Conservation (phyloP, 2,888 invertebrate genomes). For the Stenotaenia linearis region DNA sequence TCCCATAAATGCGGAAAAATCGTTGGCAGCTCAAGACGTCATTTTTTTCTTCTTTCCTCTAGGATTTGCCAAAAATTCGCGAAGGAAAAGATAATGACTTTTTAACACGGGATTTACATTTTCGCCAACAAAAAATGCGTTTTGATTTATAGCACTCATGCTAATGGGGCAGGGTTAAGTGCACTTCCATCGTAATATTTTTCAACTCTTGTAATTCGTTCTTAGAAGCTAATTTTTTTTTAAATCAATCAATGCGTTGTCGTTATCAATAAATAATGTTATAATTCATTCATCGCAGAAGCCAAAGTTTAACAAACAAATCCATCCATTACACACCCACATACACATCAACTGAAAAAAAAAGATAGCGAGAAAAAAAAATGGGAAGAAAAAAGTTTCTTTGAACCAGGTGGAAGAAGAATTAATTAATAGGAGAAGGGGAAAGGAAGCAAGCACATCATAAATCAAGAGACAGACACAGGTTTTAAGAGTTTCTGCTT, state of each 20-base stretch:
- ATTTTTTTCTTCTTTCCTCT: background rate
- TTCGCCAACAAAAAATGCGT: background rate
- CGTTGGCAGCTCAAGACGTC: background rate
- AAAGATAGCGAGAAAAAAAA: background rate
- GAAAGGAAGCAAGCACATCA: background rate
- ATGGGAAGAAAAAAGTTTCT: background rate
- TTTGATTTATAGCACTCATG: constrained; percentile 5
- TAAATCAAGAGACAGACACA: constrained; percentile 18
- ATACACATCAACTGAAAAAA: background rate
- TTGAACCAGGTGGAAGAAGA: constrained; percentile 24
- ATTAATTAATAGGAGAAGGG: constrained; percentile 17
- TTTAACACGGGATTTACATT: background rate
- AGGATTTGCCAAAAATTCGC: background rate
- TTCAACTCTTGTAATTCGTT: background rate
- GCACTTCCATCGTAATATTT: background rate
- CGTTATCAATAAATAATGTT: background rate
- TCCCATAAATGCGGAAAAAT: background rate
- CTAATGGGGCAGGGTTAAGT: background rate
- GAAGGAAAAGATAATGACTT: background rate
- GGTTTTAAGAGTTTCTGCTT: background rate
- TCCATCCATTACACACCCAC: constrained; percentile 12
- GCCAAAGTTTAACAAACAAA: constrained; percentile 14
- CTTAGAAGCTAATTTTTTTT: too few relatives aligned
- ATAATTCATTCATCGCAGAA: background rate
- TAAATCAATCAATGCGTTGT: too few relatives aligned